A percentile compares a stretch with the other conserved stretches of the same genome.
Evolutionary conservation across 1,140 invertebrate species (phyloP).

Genomic region (Venturia canescens): DNA sequence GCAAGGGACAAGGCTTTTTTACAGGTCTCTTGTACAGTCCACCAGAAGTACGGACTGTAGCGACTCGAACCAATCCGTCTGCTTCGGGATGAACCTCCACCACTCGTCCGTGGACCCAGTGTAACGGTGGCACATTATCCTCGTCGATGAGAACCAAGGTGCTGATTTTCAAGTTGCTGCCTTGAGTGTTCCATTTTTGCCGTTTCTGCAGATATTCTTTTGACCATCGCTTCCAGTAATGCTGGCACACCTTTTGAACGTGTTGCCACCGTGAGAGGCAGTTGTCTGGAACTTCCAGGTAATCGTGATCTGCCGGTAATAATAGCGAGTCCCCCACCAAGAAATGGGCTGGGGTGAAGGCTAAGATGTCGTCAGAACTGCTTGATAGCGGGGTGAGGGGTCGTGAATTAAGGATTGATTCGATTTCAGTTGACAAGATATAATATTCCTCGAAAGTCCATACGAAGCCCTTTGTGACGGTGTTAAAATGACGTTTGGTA

Average conservation of each 20-base stretch:
- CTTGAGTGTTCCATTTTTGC: constrained; percentile 58
- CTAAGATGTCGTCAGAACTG: constrained; percentile 52
- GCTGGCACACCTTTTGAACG: constrained; percentile 49
- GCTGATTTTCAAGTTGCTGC: constrained; percentile 55
- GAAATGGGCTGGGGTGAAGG: constrained; percentile 55
- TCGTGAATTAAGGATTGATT: constrained; percentile 53
- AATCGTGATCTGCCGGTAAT: constrained; percentile 25
- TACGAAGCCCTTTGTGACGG: constrained; percentile 47
- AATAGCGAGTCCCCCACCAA: constrained; percentile 51
- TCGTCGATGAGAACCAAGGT: constrained; percentile 67
- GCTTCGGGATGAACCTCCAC: constrained; percentile 17
- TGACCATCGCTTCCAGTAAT: constrained; percentile 61
- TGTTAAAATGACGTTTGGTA: constrained; percentile 53
- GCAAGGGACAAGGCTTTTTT: background rate
- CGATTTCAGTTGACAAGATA: constrained; percentile 51
- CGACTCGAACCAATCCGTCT: background rate
- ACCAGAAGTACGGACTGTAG: constrained; percentile 1
- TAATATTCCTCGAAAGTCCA: constrained; percentile 52
- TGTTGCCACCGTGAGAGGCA: constrained; percentile 49
- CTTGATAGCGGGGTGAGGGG: constrained; percentile 51
- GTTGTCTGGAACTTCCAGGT: background rate
- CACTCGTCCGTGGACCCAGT: constrained; percentile 43
- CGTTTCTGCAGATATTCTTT: constrained; percentile 59
- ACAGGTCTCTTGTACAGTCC: background rate
- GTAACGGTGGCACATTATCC: constrained; percentile 45